phyloP scores from a whole-genome alignment of 2,113 vertebrate genomes.

The Crotalus viridis region DNA sequence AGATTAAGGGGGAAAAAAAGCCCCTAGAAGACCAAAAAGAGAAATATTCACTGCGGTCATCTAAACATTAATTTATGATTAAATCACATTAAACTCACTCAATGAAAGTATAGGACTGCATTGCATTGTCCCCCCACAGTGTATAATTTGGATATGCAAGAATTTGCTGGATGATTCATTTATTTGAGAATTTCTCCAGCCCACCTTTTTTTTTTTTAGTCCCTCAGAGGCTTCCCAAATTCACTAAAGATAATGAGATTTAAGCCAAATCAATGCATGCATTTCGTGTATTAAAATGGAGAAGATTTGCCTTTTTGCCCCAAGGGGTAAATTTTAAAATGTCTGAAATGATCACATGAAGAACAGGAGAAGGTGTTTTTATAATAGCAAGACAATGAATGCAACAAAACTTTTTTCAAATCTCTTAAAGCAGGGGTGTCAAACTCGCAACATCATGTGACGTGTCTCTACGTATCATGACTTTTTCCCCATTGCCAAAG shows the following conservation, averaged over 20 bases:
- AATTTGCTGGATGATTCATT: not conserved
- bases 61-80: not conserved
- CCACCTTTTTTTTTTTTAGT: not conserved
- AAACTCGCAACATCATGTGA: too few species aligned
- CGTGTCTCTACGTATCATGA: too few species aligned
- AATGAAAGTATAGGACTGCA: not conserved
- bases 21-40: not conserved
- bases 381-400: not conserved
- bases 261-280: not conserved
- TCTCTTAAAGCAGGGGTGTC: not conserved
- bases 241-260: not conserved
- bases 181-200: not conserved
- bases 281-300: not conserved
- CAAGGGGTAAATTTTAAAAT: not conserved
- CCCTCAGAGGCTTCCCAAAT: not conserved
- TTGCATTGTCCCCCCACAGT: too few species aligned
- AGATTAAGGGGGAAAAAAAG: rapidly evolving
- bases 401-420: not conserved
- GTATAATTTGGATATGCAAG: not conserved
- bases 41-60: not conserved
- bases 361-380: not conserved
- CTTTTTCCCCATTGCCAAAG: too few species aligned
- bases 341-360: not conserved
- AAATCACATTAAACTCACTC: not conserved
- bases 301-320: not conserved